Evolutionary conservation across 2,888 invertebrate species (phyloP), one percentile per base, ranked within the genome.

Genomic region (Cosmia pyralina): DNA sequence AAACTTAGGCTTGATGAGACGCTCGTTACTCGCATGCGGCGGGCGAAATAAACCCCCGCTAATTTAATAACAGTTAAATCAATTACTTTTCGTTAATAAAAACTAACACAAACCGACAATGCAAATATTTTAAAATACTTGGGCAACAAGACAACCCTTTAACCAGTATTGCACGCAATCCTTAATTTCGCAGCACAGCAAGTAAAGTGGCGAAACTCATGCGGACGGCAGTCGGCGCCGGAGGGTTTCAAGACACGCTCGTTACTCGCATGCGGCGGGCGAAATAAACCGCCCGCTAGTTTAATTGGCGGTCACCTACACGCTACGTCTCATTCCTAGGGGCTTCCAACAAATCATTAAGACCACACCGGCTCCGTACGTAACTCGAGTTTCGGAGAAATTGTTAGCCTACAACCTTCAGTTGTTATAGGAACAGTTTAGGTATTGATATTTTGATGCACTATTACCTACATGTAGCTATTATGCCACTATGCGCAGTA

Each of bases 291-390:
- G 83, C 77, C 79, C 86, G 85, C 84, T 85, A 81, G 90, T 90
- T 90, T 93, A 93, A 93, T 93, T 92, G 92, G 92, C 89, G 93
- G 92, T 92, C 91, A 90, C 87, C 89, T 90, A 88, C 81, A 77
- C 70, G 81, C 70, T 70, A 69, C 77, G 81, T 76, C 82, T 67
- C 76, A 75, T 81, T 67, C 60, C 75, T 73, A 63, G 52, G 59
- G 58, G 66, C 58, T 62, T 57, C 62, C 64, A 58, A 70, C 72
- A 79, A 69, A 68, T 75, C 71, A 77, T 83, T 72, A 75, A 73
- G 68, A 81, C 77, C 68, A 58, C 50, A 72, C 66, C 64, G 58
- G 65, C 46, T 44, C 41, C 64, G 58, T 38, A 38, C 38, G 38
- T 55, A 59, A 55, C 67, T 60, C 38, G 65, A 57, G 53, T 50